phyloP scores from a whole-genome alignment of 2,113 vertebrate genomes.

The Chaetura pelagica region DNA sequence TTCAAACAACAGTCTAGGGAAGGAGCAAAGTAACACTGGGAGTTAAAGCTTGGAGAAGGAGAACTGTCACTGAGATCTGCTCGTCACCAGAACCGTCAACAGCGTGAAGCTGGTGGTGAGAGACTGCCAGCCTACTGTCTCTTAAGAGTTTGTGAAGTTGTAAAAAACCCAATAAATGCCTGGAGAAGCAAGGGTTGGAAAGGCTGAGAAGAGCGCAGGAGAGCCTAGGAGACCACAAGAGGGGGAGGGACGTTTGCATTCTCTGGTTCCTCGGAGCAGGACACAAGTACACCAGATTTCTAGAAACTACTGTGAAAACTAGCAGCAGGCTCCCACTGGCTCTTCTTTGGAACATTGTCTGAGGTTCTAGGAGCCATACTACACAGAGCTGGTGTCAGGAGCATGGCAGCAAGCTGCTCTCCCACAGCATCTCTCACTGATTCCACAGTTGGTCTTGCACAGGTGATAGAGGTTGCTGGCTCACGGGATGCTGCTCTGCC shows the following conservation, averaged over 20 bases:
- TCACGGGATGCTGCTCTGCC: not conserved
- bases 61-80: not conserved
- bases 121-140: conserved; percentile 19
- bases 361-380: not conserved
- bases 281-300: not conserved
- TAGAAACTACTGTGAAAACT: not conserved
- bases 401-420: not conserved
- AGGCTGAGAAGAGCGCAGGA: not conserved
- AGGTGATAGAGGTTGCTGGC: not conserved
- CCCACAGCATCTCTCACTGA: not conserved
- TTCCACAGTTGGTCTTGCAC: not conserved
- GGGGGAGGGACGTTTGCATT: not conserved
- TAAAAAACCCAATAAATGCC: not conserved
- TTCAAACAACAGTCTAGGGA: not conserved
- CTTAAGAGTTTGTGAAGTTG: not conserved
- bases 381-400: not conserved
- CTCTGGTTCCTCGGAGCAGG: not conserved
- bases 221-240: not conserved
- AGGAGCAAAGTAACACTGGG: not conserved
- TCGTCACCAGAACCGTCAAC: not conserved
- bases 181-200: not conserved
- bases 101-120: conserved; percentile 18
- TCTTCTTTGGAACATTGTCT: not conserved
- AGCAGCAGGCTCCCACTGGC: not conserved
- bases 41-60: not conserved